Conservation (phyloP, 2,888 invertebrate species). For the Lissocephala sabroskyi region DNA sequence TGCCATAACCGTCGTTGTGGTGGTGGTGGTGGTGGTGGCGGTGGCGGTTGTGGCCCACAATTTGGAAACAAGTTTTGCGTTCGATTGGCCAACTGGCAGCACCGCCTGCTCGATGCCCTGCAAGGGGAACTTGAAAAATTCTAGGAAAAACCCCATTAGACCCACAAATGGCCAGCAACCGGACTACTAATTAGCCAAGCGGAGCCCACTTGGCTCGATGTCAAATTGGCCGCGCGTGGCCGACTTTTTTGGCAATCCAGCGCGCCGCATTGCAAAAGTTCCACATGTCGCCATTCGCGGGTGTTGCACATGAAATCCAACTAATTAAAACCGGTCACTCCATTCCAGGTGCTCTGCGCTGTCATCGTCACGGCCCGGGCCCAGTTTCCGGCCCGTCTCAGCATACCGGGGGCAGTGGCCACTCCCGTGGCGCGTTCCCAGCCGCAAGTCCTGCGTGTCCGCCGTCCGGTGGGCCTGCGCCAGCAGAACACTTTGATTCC, state of each 20-base stretch:
- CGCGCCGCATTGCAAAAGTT: not conserved
- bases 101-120: not conserved
- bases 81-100: too few relatives aligned
- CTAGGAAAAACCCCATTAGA: conserved; percentile 21
- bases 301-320: too few relatives aligned
- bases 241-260: not conserved
- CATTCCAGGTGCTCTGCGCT: conserved; percentile 41
- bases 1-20: conserved; percentile 18
- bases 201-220: not conserved
- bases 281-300: too few relatives aligned
- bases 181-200: conserved; percentile 13
- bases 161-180: not conserved
- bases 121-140: conserved; percentile 8
- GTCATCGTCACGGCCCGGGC: conserved; percentile 41
- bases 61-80: conserved; percentile 40
- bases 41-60: too few relatives aligned
- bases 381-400: conserved; percentile 75
- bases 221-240: conserved; percentile 23
- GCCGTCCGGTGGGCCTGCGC: conserved; percentile 73
- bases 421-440: conserved; percentile 59
- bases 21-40: too few relatives aligned
- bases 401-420: conserved; percentile 78
- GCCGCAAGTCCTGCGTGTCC: conserved; percentile 67
- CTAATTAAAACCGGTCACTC: too few relatives aligned
- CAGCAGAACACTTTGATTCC: conserved; percentile 72